Percentiles rank a stretch among this genome's conserved stretches.
Conservation (phyloP, 2,113 vertebrate species). For the Papio anubis region DNA sequence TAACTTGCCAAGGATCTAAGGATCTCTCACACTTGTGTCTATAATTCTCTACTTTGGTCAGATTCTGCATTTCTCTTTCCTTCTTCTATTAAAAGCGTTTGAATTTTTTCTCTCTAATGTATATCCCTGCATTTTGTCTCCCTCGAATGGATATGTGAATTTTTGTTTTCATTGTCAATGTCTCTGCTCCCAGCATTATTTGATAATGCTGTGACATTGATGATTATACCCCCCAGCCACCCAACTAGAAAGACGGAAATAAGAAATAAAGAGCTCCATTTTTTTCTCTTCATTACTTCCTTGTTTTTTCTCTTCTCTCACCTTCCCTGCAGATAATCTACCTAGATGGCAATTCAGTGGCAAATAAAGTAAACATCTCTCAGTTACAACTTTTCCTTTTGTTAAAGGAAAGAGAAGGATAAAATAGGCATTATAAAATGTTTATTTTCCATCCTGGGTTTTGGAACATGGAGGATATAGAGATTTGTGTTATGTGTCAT, state of each 20-base stretch:
- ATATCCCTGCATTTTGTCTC: background rate
- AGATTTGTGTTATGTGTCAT: background rate
- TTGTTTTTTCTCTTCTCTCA: background rate
- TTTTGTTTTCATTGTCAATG: constrained; percentile 18
- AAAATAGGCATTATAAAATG: constrained; percentile 30
- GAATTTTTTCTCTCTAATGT: background rate
- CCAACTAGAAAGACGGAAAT: background rate
- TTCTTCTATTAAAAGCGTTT: background rate
- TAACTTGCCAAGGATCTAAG: background rate
- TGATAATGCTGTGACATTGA: background rate
- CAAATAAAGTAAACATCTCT: background rate
- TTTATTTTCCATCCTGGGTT: background rate
- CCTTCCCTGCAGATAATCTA: background rate
- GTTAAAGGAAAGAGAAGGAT: constrained; percentile 29
- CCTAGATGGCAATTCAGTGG: background rate
- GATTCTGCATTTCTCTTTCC: background rate
- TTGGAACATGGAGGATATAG: background rate
- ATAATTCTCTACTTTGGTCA: background rate
- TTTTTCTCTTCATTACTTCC: constrained; percentile 12
- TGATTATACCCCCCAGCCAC: background rate
- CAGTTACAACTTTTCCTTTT: background rate
- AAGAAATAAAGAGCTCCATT: background rate
- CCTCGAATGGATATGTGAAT: background rate
- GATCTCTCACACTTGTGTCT: background rate
- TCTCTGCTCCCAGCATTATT: background rate